Base-by-base conservation (phyloP, 2,888 invertebrate genomes). In the Malthinus seriepunctatus region DNA sequence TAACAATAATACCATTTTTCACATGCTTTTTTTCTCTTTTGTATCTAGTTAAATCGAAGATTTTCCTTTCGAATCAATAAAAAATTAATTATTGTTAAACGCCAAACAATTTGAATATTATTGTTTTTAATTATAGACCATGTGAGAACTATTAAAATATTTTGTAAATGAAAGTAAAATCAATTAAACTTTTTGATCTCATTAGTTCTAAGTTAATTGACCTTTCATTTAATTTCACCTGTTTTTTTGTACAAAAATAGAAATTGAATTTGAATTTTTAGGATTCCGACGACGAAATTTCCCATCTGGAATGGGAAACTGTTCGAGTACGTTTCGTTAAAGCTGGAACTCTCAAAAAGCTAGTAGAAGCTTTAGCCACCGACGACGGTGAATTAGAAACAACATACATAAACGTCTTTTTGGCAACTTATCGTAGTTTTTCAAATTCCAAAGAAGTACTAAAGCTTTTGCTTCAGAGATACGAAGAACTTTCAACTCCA, bases 291-390 rank as follows among this genome's bases (percentile, higher is more conserved):
- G 93, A 93, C 80, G 93, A 93, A 81, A 94, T 95, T 69, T 94
- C 95, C 48, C 96, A 97, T 78, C 82, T 99, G 77, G 97, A 98
- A 87, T 99, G 99, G 99, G 97, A 97, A 82, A 97, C 96, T 37
- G 95, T 97, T 65, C 87, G 95, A 65, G 95, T 97, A 63, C 88
- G 95, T 60, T 93, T 95, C 76, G 88, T 99, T 67, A 97, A 97
- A 81, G 97, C 97, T 10, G 99, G 97, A 54, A 95, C 97, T 2
- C 86, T 98, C 68, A 91, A 93, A 74, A 89, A 91, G 71, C 85
- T 99, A 64, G 95, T 99, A 56, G 97, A 97, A 79, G 93, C 94
- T 57, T 82, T 97, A 68, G 92, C 94, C 62, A 93, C 94, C 55
- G 96, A 96, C 77, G 92, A 95, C 73, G 97, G 97, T 42, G 96